Conservation (phyloP, 2,888 invertebrate species). For the Troides aeacus region DNA sequence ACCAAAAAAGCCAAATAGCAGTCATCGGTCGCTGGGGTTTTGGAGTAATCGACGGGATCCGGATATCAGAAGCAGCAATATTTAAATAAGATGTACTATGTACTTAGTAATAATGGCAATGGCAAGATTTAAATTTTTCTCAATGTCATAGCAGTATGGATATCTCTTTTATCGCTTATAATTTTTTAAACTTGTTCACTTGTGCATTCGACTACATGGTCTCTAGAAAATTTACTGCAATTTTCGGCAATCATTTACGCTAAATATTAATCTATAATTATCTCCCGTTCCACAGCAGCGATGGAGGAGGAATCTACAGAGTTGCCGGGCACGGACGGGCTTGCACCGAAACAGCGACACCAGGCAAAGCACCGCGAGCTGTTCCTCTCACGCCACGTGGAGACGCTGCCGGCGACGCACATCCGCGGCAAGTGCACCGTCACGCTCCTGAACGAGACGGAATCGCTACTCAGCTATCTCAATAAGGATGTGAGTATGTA, state of each 20-base stretch:
- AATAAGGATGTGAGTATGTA: conserved; percentile 93
- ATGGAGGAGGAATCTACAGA: conserved; percentile 84
- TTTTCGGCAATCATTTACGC: too few relatives aligned
- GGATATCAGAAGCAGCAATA: background rate
- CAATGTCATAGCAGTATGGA: too few relatives aligned
- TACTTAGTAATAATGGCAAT: background rate
- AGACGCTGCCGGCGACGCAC: conserved; percentile 98
- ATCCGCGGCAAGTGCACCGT: conserved; percentile 99
- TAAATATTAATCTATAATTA: too few relatives aligned
- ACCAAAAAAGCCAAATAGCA: background rate
- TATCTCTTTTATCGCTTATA: too few relatives aligned
- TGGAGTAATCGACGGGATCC: background rate
- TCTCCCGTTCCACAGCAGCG: conserved; percentile 73
- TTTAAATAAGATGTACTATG: too few relatives aligned
- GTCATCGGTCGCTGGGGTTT: background rate
- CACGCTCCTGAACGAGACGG: conserved; percentile 98
- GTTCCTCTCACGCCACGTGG: conserved; percentile 98
- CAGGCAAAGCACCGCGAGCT: conserved; percentile 98
- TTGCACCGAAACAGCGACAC: conserved; percentile 93
- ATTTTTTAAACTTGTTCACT: too few relatives aligned
- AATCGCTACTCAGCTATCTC: conserved; percentile 96
- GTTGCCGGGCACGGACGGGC: conserved; percentile 81
- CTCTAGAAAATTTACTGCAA: too few relatives aligned
- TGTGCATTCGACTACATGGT: too few relatives aligned
- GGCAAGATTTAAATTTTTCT: background rate